Conservation (phyloP, 2,888 invertebrate genomes). For the Lycocerus yunnanus region DNA sequence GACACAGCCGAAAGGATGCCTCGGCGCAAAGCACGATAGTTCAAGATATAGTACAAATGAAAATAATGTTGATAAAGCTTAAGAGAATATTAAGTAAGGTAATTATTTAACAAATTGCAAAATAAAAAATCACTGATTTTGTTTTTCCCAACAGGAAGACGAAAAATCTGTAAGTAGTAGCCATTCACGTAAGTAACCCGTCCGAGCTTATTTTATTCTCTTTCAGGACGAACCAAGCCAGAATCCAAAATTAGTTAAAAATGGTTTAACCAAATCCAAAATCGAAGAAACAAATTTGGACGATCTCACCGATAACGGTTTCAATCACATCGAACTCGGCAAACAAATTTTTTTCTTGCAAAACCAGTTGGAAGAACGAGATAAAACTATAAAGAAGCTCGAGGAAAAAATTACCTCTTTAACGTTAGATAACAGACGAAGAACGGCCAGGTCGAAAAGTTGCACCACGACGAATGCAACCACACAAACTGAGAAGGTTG, state of each 20-base stretch:
- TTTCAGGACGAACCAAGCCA: not conserved
- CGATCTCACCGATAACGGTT: not conserved
- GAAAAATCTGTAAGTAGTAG: not conserved
- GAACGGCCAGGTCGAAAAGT: not conserved
- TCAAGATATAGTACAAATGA: not conserved
- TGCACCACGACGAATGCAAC: not conserved
- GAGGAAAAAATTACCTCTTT: not conserved
- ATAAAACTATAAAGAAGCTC: not conserved
- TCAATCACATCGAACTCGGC: not conserved
- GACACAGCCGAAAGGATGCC: not conserved
- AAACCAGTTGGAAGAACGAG: not conserved
- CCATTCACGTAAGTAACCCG: not conserved
- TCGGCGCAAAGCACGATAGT: not conserved
- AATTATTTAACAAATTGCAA: not conserved
- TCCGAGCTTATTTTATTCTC: not conserved
- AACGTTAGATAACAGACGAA: not conserved
- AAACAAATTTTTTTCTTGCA: not conserved
- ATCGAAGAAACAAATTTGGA: not conserved
- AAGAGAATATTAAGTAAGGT: not conserved
- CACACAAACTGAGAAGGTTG: not conserved
- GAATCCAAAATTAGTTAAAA: not conserved
- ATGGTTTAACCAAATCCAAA: not conserved
- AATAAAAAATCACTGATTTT: not conserved
- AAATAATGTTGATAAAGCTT: constrained; percentile 1
- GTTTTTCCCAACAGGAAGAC: not conserved